phyloP scores from a whole-genome alignment of 2,888 invertebrate genomes.

The Limulus polyphemus region DNA sequence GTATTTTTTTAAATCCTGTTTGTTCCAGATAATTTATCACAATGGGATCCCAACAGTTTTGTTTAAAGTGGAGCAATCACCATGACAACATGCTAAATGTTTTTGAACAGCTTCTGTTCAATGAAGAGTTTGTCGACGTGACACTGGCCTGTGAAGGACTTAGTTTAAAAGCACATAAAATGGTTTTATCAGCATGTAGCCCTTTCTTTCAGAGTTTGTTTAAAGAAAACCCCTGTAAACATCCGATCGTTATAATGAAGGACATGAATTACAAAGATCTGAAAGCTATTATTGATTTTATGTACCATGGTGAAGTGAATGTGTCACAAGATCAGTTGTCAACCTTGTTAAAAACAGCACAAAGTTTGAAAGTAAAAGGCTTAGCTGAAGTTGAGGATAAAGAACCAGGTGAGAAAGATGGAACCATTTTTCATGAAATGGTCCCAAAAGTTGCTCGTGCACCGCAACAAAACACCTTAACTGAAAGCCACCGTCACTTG shows the following conservation, averaged over 20 bases:
- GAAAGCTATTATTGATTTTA: conserved; percentile 81
- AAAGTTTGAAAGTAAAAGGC: conserved; percentile 76
- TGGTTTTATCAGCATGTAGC: conserved; percentile 83
- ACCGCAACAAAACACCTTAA: not conserved
- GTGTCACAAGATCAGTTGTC: conserved; percentile 81
- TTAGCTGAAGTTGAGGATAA: conserved; percentile 68
- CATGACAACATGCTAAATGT: conserved; percentile 74
- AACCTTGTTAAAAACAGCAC: conserved; percentile 73
- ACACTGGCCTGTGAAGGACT: conserved; percentile 82
- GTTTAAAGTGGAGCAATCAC: conserved; percentile 85
- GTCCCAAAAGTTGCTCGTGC: conserved; percentile 1
- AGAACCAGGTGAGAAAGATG: conserved; percentile 12
- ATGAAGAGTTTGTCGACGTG: conserved; percentile 79
- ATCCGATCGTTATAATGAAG: conserved; percentile 82
- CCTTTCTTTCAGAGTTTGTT: conserved; percentile 82
- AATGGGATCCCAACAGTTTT: conserved; percentile 58
- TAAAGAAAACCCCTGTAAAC: conserved; percentile 82
- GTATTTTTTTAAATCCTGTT: too few relatives aligned
- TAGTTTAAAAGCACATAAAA: conserved; percentile 81
- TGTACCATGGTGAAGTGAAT: conserved; percentile 91
- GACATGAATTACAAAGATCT: conserved; percentile 80
- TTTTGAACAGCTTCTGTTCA: conserved; percentile 76
- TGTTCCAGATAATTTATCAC: too few relatives aligned
- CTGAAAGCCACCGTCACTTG: conserved; percentile 10
- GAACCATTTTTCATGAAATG: conserved; percentile 11